Percentiles rank a stretch among this genome's conserved stretches.
These are phyloP conservation scores for Acridotheres tristis DNA, from an alignment of 2,797 vertebrate species.

Conservation along the genomic window DNA sequence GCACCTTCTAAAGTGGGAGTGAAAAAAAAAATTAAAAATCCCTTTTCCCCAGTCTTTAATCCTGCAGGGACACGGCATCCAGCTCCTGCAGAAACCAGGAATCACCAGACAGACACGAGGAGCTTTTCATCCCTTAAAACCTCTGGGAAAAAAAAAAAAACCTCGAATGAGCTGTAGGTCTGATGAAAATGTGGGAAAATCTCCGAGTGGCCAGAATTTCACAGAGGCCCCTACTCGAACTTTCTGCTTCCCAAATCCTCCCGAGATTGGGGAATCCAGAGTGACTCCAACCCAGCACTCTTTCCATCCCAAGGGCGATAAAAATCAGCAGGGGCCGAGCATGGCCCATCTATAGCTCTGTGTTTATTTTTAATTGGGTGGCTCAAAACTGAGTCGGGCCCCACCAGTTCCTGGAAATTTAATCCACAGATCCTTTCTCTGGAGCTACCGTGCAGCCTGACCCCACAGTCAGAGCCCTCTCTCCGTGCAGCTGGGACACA, in stretches of 20 bases:
- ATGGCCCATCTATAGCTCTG: background rate
- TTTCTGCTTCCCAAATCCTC: conserved; percentile 41
- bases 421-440: background rate
- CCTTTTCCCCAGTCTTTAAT: fast-evolving
- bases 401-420: background rate
- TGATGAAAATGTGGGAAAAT: conserved; percentile 28
- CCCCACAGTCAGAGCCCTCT: background rate
- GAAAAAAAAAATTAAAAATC: no score
- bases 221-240: background rate
- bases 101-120: background rate
- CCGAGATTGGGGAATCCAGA: background rate
- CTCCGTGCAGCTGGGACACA: background rate
- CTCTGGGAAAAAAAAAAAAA: background rate
- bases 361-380: conserved; percentile 31
- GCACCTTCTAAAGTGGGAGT: background rate
- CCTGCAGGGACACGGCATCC: fast-evolving
- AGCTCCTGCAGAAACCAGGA: fast-evolving
- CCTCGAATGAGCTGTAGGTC: background rate
- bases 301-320: background rate
- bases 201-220: background rate
- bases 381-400: background rate
- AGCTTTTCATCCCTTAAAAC: background rate
- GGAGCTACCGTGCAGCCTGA: conserved; percentile 13
- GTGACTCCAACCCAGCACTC: background rate
- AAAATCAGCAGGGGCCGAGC: background rate